Conservation (phyloP, 2,888 invertebrate genomes). For the Eremobia ochroleuca region DNA sequence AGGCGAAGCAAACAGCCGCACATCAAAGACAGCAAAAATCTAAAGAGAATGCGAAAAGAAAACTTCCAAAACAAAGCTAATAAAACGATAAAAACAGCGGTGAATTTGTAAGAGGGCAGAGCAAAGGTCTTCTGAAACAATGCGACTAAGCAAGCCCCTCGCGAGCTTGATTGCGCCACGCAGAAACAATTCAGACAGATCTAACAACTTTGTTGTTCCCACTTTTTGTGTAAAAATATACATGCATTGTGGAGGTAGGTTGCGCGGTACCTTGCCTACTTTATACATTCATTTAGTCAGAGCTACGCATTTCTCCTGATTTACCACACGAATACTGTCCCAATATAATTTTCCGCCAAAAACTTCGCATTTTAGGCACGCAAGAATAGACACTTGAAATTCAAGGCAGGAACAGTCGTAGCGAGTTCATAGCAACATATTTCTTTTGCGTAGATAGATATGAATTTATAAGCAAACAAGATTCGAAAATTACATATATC, state of each 20-base stretch:
- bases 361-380: constrained; percentile 46
- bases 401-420: constrained; percentile 46
- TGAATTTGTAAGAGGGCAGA: constrained; percentile 81
- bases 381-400: constrained; percentile 53
- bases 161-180: constrained; percentile 76
- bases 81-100: constrained; percentile 85
- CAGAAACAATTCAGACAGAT: constrained; percentile 73
- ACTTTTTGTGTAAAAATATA: constrained; percentile 62
- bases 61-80: constrained; percentile 84
- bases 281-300: constrained; percentile 32
- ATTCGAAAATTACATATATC: constrained; percentile 64
- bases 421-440: constrained; percentile 41
- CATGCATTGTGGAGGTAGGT: constrained; percentile 45
- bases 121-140: constrained; percentile 82
- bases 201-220: constrained; percentile 70
- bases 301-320: constrained; percentile 25
- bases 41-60: constrained; percentile 78
- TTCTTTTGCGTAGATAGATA: constrained; percentile 44
- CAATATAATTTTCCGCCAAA: constrained; percentile 31
- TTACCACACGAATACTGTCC: constrained; percentile 26
- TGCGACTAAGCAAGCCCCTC: constrained; percentile 78
- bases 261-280: constrained; percentile 29
- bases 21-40: constrained; percentile 82
- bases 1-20: constrained; percentile 65
- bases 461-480: constrained; percentile 60